A percentile compares a stretch with the other conserved stretches of the same genome.
Evolutionary conservation across 2,888 invertebrate genomes (phyloP).

Genomic region (Troides oblongomaculatus): DNA sequence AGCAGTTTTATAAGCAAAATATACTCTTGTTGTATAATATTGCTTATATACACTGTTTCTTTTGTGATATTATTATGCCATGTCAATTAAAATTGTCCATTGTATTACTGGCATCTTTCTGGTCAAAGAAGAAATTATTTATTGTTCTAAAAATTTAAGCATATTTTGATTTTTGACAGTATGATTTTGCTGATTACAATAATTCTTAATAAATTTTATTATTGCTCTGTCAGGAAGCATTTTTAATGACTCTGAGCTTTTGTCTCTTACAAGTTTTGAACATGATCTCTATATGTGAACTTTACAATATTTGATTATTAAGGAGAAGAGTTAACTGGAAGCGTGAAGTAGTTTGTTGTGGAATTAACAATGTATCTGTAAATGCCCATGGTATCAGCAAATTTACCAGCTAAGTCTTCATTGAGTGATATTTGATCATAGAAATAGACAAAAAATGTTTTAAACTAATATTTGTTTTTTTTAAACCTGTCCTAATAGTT

Average conservation of each 20-base stretch:
- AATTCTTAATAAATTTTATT: conserved; percentile 39
- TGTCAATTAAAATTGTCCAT: conserved; percentile 78
- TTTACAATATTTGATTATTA: conserved; percentile 62
- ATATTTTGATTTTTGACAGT: conserved; percentile 60
- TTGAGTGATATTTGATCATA: conserved; percentile 62
- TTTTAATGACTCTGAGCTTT: conserved; percentile 53
- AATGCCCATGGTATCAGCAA: conserved; percentile 28
- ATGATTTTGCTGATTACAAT: conserved; percentile 41
- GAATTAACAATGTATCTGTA: conserved; percentile 37
- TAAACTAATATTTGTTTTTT: conserved; percentile 50
- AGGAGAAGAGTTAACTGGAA: conserved; percentile 61
- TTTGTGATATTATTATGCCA: conserved; percentile 75
- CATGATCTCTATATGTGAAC: conserved; percentile 71
- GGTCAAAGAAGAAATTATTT: conserved; percentile 73
- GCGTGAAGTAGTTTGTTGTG: conserved; percentile 35
- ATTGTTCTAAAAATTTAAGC: conserved; percentile 65
- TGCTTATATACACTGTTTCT: conserved; percentile 50
- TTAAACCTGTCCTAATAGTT: conserved; percentile 40
- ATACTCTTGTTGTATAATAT: conserved; percentile 34
- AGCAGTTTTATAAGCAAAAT: conserved; percentile 21
- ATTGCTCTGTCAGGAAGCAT: conserved; percentile 37
- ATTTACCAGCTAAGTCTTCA: conserved; percentile 55
- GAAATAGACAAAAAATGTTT: conserved; percentile 72
- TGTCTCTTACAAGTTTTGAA: conserved; percentile 56
- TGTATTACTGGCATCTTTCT: conserved; percentile 69